These are phyloP conservation scores for Alcis repandata DNA, from an alignment of 2,888 invertebrate genomes.

Conservation along the genomic window DNA sequence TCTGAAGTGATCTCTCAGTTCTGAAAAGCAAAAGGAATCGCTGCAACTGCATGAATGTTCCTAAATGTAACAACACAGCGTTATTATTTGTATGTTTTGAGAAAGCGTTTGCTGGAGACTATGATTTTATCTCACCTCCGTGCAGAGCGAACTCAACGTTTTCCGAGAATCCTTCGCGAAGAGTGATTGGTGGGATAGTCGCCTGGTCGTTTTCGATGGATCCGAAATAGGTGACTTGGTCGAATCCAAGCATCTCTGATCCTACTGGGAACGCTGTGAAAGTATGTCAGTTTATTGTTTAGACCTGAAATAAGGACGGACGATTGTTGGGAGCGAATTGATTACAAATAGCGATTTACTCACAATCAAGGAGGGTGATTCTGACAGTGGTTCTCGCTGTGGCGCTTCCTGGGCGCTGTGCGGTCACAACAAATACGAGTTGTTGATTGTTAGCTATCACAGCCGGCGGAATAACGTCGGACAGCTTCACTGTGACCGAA, in stretches of 20 bases:
- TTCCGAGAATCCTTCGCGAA: conserved; percentile 52
- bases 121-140: conserved; percentile 27
- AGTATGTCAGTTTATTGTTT: background rate
- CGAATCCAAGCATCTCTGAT: conserved; percentile 48
- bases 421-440: conserved; percentile 50
- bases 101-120: too few relatives aligned
- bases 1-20: conserved; percentile 30
- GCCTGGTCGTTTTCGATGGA: conserved; percentile 44
- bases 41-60: background rate
- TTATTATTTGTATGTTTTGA: background rate
- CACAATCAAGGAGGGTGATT: conserved; percentile 47
- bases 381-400: conserved; percentile 49
- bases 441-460: conserved; percentile 52
- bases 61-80: background rate
- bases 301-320: background rate
- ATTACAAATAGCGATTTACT: background rate
- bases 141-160: conserved; percentile 49
- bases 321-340: background rate
- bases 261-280: conserved; percentile 34
- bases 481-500: conserved; percentile 39
- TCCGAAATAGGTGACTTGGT: conserved; percentile 52
- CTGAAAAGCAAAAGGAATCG: background rate
- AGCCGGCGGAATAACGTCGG: conserved; percentile 48
- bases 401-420: conserved; percentile 45
- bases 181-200: conserved; percentile 47